phyloP scores from a whole-genome alignment of 2,888 invertebrate species.

The Ochropleura leucogaster region DNA sequence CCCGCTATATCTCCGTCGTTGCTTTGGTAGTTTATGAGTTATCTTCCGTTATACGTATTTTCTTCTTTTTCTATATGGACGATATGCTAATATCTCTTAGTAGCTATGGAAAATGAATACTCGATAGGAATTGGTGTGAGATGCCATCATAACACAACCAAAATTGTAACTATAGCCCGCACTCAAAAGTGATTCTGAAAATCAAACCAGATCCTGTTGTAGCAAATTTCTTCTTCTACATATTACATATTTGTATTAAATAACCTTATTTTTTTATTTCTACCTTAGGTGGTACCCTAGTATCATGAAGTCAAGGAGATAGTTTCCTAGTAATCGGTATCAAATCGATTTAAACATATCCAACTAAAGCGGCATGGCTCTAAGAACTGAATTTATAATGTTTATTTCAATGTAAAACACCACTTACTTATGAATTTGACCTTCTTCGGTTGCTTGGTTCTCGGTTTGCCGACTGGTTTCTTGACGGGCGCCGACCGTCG shows the following conservation, averaged over 20 bases:
- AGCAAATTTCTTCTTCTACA: background rate
- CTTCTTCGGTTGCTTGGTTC: slow-evolving; percentile 97
- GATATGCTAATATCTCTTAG: too few relatives aligned
- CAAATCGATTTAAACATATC: slow-evolving; percentile 1
- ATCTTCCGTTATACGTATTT: too few relatives aligned
- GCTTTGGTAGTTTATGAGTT: too few relatives aligned
- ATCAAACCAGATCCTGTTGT: background rate
- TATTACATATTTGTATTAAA: background rate
- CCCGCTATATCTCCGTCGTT: too few relatives aligned
- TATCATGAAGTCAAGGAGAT: too few relatives aligned
- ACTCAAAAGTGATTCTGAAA: background rate
- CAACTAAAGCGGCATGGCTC: slow-evolving; percentile 12
- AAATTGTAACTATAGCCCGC: background rate
- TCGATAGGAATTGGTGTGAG: too few relatives aligned
- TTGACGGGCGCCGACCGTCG: slow-evolving; percentile 93
- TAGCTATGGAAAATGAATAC: too few relatives aligned
- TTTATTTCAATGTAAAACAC: slow-evolving; percentile 10
- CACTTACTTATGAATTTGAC: slow-evolving; percentile 97
- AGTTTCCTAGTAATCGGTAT: background rate
- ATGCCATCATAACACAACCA: too few relatives aligned
- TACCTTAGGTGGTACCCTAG: background rate
- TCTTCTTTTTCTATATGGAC: too few relatives aligned
- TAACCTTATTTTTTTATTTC: background rate
- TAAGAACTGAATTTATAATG: background rate
- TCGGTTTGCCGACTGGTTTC: slow-evolving; percentile 95